Evolutionary conservation across 1,140 invertebrate genomes (phyloP).

Genomic region (Delia radicum): DNA sequence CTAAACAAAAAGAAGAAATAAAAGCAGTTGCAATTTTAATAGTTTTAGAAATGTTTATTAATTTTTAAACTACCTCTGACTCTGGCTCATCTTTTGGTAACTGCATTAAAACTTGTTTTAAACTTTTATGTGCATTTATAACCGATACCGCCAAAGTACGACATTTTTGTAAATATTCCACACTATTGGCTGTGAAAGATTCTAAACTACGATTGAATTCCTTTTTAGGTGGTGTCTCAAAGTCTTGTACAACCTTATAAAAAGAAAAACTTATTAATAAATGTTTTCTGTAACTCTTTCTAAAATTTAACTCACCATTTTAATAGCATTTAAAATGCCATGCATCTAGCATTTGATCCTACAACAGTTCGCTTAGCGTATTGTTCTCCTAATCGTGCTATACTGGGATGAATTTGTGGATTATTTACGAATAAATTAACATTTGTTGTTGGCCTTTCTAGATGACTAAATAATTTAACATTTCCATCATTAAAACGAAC

Average conservation of each 20-base stretch:
- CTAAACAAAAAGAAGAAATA: conserved; percentile 56
- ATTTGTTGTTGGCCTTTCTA: conserved; percentile 60
- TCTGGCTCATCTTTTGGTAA: conserved; percentile 65
- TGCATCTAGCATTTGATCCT: conserved; percentile 85
- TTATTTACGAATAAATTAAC: conserved; percentile 40
- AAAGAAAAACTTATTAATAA: not conserved
- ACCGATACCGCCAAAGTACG: conserved; percentile 84
- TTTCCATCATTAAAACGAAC: conserved; percentile 41
- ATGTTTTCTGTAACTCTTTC: not conserved
- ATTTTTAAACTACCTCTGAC: conserved; percentile 60
- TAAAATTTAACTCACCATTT: conserved; percentile 58
- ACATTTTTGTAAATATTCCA: conserved; percentile 75
- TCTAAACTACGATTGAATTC: conserved; percentile 82
- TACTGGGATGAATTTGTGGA: conserved; percentile 71
- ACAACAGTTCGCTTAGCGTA: conserved; percentile 71
- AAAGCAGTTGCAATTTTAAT: not conserved
- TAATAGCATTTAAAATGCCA: conserved; percentile 79
- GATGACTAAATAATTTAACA: conserved; percentile 72
- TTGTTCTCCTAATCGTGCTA: conserved; percentile 81
- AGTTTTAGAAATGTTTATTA: conserved; percentile 28
- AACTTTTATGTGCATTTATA: conserved; percentile 81
- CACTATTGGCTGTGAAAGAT: conserved; percentile 64
- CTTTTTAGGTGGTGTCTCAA: conserved; percentile 74
- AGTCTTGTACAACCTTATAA: conserved; percentile 69
- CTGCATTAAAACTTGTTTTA: conserved; percentile 70